phyloP scores from a whole-genome alignment of 2,113 vertebrate species.

The Hippolais icterina region DNA sequence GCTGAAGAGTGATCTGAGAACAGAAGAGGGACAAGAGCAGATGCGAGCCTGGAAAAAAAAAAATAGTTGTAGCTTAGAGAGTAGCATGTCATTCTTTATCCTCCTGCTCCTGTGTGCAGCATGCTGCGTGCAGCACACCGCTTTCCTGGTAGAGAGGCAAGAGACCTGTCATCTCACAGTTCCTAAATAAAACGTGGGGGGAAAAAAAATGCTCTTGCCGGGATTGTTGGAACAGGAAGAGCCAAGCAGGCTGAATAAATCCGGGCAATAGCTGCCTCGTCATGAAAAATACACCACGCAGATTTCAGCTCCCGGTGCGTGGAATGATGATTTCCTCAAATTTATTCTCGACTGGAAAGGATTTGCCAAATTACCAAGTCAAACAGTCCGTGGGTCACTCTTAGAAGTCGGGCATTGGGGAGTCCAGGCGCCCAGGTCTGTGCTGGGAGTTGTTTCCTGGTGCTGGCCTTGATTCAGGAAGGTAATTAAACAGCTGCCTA shows the following conservation, averaged over 20 bases:
- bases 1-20: constrained; percentile 84
- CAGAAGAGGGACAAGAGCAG: constrained; percentile 69
- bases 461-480: constrained; percentile 37
- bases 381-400: not conserved
- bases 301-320: not conserved
- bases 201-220: not conserved
- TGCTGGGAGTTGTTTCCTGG: not conserved
- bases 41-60: constrained; percentile 56
- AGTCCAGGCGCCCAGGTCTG: not conserved
- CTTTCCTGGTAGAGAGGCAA: not conserved
- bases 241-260: constrained; percentile 20
- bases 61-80: constrained; percentile 59
- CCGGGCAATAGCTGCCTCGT: constrained; percentile 9
- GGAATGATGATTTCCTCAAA: constrained; percentile 1
- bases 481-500: constrained; percentile 64
- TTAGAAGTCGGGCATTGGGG: not conserved
- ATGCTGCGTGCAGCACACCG: not conserved
- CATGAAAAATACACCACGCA: constrained; percentile 9
- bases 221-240: constrained; percentile 20
- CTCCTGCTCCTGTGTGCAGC: not conserved
- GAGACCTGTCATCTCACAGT: constrained; percentile 21
- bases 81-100: constrained; percentile 57
- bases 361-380: constrained; percentile 28
- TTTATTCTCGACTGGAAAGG: not conserved
- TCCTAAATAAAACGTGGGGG: constrained; percentile 27